These are phyloP conservation scores for Trichomycterus rosablanca DNA, from an alignment of 2,113 vertebrate species.

Conservation along the genomic window DNA sequence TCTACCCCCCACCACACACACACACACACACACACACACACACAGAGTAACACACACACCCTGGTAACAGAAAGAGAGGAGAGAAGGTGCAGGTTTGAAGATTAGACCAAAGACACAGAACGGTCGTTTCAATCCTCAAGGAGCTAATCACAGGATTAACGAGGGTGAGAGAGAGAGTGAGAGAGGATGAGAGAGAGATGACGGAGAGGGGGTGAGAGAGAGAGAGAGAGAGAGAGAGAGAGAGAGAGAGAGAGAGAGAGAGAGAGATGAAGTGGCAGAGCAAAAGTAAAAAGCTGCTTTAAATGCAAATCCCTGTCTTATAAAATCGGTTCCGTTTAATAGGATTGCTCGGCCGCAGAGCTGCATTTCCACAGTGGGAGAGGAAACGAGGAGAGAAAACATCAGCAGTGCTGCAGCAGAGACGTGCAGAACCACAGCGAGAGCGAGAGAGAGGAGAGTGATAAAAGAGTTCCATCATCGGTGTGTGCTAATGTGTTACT, in stretches of 20 bases:
- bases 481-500: slow-evolving; percentile 14
- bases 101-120: slow-evolving; percentile 40
- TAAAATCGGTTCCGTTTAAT: slow-evolving; percentile 79
- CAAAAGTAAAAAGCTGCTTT: slow-evolving; percentile 61
- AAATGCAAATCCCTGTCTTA: slow-evolving; percentile 80
- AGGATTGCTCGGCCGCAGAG: slow-evolving; percentile 73
- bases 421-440: slow-evolving; percentile 37
- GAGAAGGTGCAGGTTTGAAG: slow-evolving; percentile 37
- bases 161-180: slow-evolving; percentile 15
- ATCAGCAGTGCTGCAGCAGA: slow-evolving; percentile 46
- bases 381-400: slow-evolving; percentile 64
- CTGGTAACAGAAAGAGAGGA: slow-evolving; percentile 10
- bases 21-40: slow-evolving; percentile 18
- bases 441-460: too few species aligned
- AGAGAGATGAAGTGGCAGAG: slow-evolving; percentile 12
- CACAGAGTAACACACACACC: slow-evolving; percentile 22
- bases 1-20: slow-evolving; percentile 14
- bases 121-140: slow-evolving; percentile 44
- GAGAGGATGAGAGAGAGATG: slow-evolving; percentile 26
- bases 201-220: slow-evolving; percentile 10
- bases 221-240: slow-evolving; percentile 19
- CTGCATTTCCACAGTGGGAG: slow-evolving; percentile 66
- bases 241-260: slow-evolving; percentile 18
- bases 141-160: slow-evolving; percentile 41
- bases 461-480: slow-evolving; percentile 47